Base-by-base conservation (phyloP, 2,797 vertebrate species). In the Paramormyrops hopkinsi region DNA sequence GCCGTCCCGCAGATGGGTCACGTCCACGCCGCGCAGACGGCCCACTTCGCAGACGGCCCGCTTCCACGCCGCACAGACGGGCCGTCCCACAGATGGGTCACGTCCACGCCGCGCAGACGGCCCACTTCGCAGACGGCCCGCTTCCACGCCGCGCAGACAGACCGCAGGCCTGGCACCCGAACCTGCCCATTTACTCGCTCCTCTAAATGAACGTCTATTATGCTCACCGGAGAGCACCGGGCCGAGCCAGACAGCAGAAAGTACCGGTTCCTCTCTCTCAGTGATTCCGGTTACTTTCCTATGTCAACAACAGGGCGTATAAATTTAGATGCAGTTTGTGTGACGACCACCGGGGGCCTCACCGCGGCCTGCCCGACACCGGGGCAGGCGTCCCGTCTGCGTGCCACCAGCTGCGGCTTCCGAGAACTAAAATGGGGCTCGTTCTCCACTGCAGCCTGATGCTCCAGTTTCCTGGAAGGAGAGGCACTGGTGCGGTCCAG, bases 101-200 rank as follows among this genome's bases (percentile, higher is more conserved):
- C 69, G 29, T 94, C 92, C 93, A 92, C 90, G 91, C 92, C 89
- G 91, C 92, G 93, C 93, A 91, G 93, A 95, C 92, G 90, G 90
- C 92, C 91, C 90, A 0, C 17, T 56, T n/a, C 6, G n/a, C 19
- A 59, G n/a, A 22, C 56, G 12, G 56, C n/a, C 56, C 2, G 73
- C 93, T 93, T 94, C 93, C 93, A 92, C 90, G 91, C 92, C 89
- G 92, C 92, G 93, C 92, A 91, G 93, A 95, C 92, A 90, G 90
- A 92, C 91, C 90, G 37, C 88, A 37, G 93, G 92, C 94, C 94
- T 95, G 94, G 95, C 94, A 94, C 56, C 88, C 89, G 90, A 93
- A 95, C 94, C 93, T 92, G 91, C 90, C 92, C 92, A 95, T 94
- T 95, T 94, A 91, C 91, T 92, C 94, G 92, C 94, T 94, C 93